phyloP scores from a whole-genome alignment of 2,113 vertebrate genomes.

The Suncus etruscus region DNA sequence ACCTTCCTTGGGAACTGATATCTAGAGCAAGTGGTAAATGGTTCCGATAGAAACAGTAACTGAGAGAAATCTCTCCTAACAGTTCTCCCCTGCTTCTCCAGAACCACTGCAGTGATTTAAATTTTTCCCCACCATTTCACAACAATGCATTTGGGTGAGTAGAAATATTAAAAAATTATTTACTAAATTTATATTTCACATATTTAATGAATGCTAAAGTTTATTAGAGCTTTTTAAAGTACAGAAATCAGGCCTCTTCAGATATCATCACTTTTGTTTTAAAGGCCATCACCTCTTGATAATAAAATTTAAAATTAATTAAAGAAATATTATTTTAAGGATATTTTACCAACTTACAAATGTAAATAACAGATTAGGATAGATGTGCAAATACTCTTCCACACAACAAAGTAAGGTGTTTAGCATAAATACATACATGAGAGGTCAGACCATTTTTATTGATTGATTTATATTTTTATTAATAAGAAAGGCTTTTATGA shows the following conservation, averaged over 20 bases:
- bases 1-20: slow-evolving; percentile 56
- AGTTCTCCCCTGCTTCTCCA: slow-evolving; percentile 74
- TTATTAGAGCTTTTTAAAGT: background rate
- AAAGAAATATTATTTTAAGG: slow-evolving; percentile 7
- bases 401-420: background rate
- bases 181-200: slow-evolving; percentile 58
- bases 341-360: slow-evolving; percentile 42
- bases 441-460: background rate
- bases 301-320: slow-evolving; percentile 12
- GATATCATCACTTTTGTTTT: slow-evolving; percentile 8
- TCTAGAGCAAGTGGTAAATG: slow-evolving; percentile 69
- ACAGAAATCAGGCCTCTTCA: background rate
- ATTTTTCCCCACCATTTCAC: slow-evolving; percentile 67
- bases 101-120: background rate
- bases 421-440: background rate
- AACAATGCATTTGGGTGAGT: slow-evolving; percentile 46
- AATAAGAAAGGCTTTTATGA: background rate
- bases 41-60: slow-evolving; percentile 88
- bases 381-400: background rate
- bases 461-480: background rate
- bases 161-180: slow-evolving; percentile 56
- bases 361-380: background rate
- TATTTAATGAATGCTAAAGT: background rate
- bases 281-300: background rate
- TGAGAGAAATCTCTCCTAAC: slow-evolving; percentile 80